Evolutionary conservation across 2,113 vertebrate species (phyloP).

Genomic region (Erinaceus europaeus): DNA sequence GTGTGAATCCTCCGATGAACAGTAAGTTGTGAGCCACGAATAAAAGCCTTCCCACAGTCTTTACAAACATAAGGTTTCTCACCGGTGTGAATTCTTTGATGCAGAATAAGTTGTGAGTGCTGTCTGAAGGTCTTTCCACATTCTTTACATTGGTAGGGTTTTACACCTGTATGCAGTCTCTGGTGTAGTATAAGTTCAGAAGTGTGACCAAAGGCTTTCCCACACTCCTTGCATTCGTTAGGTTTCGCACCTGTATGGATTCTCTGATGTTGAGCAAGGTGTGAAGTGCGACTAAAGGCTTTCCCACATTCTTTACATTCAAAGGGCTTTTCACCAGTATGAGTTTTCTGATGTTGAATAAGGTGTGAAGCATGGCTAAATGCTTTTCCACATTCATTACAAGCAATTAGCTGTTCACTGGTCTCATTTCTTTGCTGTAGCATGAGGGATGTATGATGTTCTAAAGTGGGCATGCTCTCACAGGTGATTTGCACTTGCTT

Average conservation of each 20-base stretch:
- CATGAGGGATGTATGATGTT: not conserved
- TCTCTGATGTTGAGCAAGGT: constrained; percentile 67
- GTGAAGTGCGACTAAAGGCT: constrained; percentile 55
- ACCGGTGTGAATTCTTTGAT: constrained; percentile 69
- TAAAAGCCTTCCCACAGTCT: constrained; percentile 85
- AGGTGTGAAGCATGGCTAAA: constrained; percentile 34
- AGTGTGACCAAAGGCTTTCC: constrained; percentile 68
- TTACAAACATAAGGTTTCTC: constrained; percentile 82
- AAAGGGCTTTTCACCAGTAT: constrained; percentile 57
- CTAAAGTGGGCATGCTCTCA: not conserved
- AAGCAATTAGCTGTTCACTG: not conserved
- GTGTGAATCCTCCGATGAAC: constrained; percentile 75
- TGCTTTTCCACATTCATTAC: constrained; percentile 45
- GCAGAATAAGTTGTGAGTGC: constrained; percentile 81
- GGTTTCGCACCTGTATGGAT: constrained; percentile 71
- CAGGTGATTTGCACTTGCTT: constrained; percentile 4
- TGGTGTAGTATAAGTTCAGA: constrained; percentile 68
- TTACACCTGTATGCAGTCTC: constrained; percentile 68
- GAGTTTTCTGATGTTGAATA: constrained; percentile 61
- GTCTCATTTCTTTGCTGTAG: not conserved
- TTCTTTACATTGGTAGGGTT: constrained; percentile 69
- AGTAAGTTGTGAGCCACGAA: constrained; percentile 78
- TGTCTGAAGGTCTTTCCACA: constrained; percentile 70
- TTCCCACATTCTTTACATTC: constrained; percentile 62
- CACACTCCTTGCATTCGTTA: constrained; percentile 68